phyloP scores from a whole-genome alignment of 2,797 vertebrate genomes.

The Kryptolebias ocellatus region DNA sequence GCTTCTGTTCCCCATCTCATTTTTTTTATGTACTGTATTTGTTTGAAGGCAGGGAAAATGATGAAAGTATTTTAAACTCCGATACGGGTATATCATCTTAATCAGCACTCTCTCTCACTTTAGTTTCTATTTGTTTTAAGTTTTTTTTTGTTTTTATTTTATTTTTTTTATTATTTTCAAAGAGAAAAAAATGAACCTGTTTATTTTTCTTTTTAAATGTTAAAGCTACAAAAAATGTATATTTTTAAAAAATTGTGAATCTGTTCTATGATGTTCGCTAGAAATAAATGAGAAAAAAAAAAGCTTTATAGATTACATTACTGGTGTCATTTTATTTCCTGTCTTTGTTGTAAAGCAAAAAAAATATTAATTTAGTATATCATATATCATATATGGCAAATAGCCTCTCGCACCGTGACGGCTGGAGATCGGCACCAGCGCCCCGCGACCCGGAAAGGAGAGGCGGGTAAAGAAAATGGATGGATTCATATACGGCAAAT shows the following conservation, averaged over 20 bases:
- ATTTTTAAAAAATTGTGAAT: conserved; percentile 87
- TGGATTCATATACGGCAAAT: not conserved
- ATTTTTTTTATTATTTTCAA: conserved; percentile 70
- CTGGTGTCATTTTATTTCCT: conserved; percentile 61
- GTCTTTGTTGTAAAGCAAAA: conserved; percentile 2
- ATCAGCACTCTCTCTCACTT: conserved; percentile 87
- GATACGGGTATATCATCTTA: conserved; percentile 88
- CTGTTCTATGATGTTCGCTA: conserved; percentile 87
- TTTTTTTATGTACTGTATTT: conserved; percentile 80
- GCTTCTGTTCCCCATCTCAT: conserved; percentile 74
- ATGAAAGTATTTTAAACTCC: conserved; percentile 85
- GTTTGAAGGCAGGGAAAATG: conserved; percentile 80
- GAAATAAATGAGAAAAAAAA: conserved; percentile 81
- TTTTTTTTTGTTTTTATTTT: conserved; percentile 6
- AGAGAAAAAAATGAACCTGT: conserved; percentile 71
- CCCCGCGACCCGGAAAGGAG: no score
- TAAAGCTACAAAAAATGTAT: conserved; percentile 86
- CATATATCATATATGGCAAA: not conserved
- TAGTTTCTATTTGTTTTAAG: conserved; percentile 58
- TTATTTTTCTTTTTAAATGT: conserved; percentile 86
- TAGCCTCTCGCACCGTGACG: no score
- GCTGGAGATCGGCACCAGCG: no score
- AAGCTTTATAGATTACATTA: conserved; percentile 83
- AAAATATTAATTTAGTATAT: conserved; percentile 18
- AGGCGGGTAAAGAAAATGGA: no score